phyloP scores from a whole-genome alignment of 1,140 invertebrate species.

The Scaptomyza montana region DNA sequence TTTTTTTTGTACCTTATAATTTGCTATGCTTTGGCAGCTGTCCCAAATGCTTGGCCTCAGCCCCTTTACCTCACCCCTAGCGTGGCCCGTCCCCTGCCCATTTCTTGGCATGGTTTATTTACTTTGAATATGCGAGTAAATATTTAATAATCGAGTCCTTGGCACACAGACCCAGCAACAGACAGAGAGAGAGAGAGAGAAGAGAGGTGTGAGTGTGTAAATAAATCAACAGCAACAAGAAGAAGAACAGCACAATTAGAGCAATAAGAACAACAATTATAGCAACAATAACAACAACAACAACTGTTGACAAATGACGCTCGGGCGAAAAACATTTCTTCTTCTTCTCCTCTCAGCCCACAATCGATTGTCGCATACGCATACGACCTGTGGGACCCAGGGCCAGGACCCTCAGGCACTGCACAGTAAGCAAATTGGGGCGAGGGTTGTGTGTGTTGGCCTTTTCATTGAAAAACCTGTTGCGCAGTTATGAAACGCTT shows the following conservation, averaged over 20 bases:
- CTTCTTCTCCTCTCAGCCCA: neutral
- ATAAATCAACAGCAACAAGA: constrained; percentile 28
- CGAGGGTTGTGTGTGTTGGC: neutral
- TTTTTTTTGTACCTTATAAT: constrained; percentile 8
- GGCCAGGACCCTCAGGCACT: neutral
- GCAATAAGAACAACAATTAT: constrained; percentile 8
- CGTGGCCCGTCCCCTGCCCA: too few species aligned
- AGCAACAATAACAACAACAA: constrained; percentile 13
- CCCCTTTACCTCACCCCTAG: neutral
- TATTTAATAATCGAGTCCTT: constrained; percentile 71
- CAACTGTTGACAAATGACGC: constrained; percentile 40
- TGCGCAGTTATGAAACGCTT: constrained; percentile 29
- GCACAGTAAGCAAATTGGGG: neutral
- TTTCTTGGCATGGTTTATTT: constrained; percentile 57
- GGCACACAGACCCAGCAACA: constrained; percentile 23
- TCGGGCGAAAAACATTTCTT: neutral
- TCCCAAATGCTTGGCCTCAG: constrained; percentile 15
- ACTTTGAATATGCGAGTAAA: constrained; percentile 58
- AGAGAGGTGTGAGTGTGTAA: neutral
- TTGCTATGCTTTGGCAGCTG: constrained; percentile 40
- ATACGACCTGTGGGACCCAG: constrained; percentile 30
- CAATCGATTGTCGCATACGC: constrained; percentile 6
- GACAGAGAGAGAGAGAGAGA: neutral
- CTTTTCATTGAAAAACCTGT: constrained; percentile 56
- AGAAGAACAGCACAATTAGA: constrained; percentile 20